Base-by-base conservation (phyloP, 2,888 invertebrate genomes). In the Meteorus colon region DNA sequence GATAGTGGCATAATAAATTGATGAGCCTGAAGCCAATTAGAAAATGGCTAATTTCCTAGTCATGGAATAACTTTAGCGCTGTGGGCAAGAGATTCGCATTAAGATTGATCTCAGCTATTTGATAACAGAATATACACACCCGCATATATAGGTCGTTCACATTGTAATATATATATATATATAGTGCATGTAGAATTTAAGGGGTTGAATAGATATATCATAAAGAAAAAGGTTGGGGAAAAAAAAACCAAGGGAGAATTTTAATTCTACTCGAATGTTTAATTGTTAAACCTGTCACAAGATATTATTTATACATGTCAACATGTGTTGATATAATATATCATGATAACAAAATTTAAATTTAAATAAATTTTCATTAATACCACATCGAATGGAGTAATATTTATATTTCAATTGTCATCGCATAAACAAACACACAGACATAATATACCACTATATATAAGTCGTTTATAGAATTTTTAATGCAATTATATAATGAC, bases 41-140 rank as follows among this genome's bases (percentile, higher is more conserved):
- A 76, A 73, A 69, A 63, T 67, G 75, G 79, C 84, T 85, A 85
- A 86, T 86, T 84, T 83, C 60, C 84, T 83, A 84, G 84, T 83
- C 86, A 82, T 82, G 82, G 84, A 84, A 85, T 86, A 86, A 85
- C 82, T 85, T 85, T 84, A 75, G 80, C 78, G 78, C 68, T 75
- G 75, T 72, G 71, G 72, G 73, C 67, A 69, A 77, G 79, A 83
- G 85, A 86, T 86, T 81, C 82, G 82, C 84, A 85, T 86, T 86
- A 85, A 86, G 86, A 86, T 86, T 83, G 80, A 84, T 81, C 76
- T 55, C 72, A 60, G 72, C 19, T 68, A 41, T 24, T 45, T 79
- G 78, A 79, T 81, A 81, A 16, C 74, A 29, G 48, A n/a, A 67
- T 19, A 68, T 8, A 65, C 19, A 67, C 34, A 34, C 31, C 10